A percentile compares a stretch with the other conserved stretches of the same genome.
phyloP scores from a whole-genome alignment of 2,113 vertebrate genomes.

The Falco punctatus region DNA sequence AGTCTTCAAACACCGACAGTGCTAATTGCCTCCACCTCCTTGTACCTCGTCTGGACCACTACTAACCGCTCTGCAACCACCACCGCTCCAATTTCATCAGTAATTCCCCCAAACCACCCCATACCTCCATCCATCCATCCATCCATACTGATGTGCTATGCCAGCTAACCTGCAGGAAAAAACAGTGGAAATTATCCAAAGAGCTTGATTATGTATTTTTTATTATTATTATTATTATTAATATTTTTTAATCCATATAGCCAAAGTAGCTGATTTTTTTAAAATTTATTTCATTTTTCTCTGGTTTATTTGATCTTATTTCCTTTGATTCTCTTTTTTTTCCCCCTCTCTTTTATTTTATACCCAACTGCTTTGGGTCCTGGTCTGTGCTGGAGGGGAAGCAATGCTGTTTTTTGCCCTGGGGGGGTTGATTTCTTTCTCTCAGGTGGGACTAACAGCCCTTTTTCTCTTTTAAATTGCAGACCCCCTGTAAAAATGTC shows the following conservation, averaged over 20 bases:
- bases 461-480: conserved; percentile 87
- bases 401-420: accelerated
- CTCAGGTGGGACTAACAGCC: conserved; percentile 16
- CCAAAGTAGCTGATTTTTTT: not conserved
- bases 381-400: not conserved
- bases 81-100: not conserved
- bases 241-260: not conserved
- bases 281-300: not conserved
- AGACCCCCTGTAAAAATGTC: conserved; percentile 89
- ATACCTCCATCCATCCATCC: not conserved
- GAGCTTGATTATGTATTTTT: not conserved
- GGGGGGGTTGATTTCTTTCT: not conserved
- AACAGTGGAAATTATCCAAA: not conserved
- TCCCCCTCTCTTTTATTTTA: not conserved
- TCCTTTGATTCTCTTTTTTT: not conserved
- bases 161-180: not conserved
- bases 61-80: not conserved
- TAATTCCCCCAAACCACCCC: not conserved
- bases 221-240: too few relatives aligned
- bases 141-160: accelerated
- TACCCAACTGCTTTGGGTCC: not conserved
- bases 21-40: not conserved
- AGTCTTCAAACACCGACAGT: not conserved
- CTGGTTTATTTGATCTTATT: not conserved
- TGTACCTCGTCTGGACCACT: not conserved